Percentiles rank a stretch among this genome's conserved stretches.
phyloP scores from a whole-genome alignment of 2,113 vertebrate genomes.

The Caranx ignobilis region DNA sequence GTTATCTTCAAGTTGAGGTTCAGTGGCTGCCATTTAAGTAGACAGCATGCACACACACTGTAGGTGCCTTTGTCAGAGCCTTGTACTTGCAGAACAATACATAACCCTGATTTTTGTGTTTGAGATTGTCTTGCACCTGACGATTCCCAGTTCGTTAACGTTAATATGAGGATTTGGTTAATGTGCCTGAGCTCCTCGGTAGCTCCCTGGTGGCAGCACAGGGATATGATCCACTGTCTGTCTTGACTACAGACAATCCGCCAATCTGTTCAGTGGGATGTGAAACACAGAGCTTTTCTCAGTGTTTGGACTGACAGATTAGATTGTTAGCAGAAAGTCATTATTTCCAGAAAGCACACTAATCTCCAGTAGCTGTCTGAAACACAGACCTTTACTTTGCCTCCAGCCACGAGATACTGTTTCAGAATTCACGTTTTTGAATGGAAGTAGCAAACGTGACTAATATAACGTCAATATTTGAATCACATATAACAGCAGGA shows the following conservation, averaged over 20 bases:
- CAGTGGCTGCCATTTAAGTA: conserved; percentile 54
- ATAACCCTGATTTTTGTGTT: conserved; percentile 40
- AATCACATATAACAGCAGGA: conserved; percentile 27
- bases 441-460: conserved; percentile 38
- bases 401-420: conserved; percentile 43
- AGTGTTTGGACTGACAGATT: conserved; percentile 73
- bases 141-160: conserved; percentile 46
- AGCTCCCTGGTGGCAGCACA: conserved; percentile 49
- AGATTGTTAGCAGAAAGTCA: conserved; percentile 73
- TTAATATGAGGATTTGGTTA: conserved; percentile 64
- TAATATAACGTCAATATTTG: conserved; percentile 30
- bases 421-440: conserved; percentile 47
- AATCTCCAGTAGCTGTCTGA: conserved; percentile 62
- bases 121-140: conserved; percentile 28
- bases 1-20: conserved; percentile 66
- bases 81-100: conserved; percentile 46
- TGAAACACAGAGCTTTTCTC: conserved; percentile 59
- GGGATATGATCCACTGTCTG: conserved; percentile 69
- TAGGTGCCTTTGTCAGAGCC: conserved; percentile 30
- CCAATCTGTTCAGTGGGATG: conserved; percentile 73
- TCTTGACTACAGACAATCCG: conserved; percentile 64
- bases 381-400: conserved; percentile 57
- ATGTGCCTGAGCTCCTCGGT: conserved; percentile 38
- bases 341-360: conserved; percentile 71
- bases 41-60: conserved; percentile 27